Evolutionary conservation across 2,888 invertebrate genomes (phyloP), one percentile per base, ranked within the genome.

Genomic region (Andricus curvator): DNA sequence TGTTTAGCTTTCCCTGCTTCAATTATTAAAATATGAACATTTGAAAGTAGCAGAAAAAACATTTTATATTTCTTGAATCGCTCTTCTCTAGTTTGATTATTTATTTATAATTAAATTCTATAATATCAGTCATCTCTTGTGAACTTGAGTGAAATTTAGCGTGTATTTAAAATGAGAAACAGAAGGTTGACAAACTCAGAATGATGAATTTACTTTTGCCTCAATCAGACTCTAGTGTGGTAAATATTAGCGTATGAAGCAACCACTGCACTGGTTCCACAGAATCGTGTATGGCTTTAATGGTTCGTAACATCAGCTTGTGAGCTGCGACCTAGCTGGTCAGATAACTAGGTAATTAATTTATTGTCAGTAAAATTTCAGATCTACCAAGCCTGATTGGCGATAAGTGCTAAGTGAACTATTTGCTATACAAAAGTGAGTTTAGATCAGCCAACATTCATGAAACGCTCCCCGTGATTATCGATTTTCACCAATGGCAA

Each of bases 271-370:
- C 29, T 48, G 9, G 44, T 70, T 51, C 48, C 29, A 48, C 51
- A 70, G 48, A 70, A 48, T 51, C 48, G 5, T 48, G 48, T 70
- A 70, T 51, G 29, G 70, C 70, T 70, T n/a, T 70, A 25, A 70
- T 70, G 70, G 70, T 70, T 51, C 48, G 70, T 70, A 70, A 70
- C 48, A 70, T 70, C 51, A 70, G 70, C 70, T 70, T 56, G 56
- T 70, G 51, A 70, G 70, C 51, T 70, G 70, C 70, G 48, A 70
- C 70, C 25, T 70, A 51, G 70, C 25, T 70, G 70, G 70, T 29
- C 70, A 70, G 70, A 70, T 70, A 70, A 68, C 68, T 68, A 68
- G 68, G 68, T 68, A 70, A 70, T 70, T 70, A 70, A 70, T 70
- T 70, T 68, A 68, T 68, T 68, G 68, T 68, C 68, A 44, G 44